A percentile compares a stretch with the other conserved stretches of the same genome.
Conservation (phyloP, 2,797 vertebrate species). For the Urocyon cinereoargenteus region DNA sequence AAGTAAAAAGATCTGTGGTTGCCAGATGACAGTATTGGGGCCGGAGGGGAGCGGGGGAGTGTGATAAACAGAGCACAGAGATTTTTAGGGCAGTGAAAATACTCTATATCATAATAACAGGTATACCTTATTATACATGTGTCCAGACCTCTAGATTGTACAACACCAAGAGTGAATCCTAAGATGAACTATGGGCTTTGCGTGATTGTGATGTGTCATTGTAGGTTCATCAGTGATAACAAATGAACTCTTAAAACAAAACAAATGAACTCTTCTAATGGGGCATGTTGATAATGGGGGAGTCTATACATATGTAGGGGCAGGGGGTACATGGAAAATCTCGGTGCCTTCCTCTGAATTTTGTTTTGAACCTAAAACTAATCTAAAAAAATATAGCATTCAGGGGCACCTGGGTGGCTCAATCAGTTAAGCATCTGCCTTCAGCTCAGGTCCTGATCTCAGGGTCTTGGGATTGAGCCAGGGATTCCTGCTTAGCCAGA, state of each 20-base stretch:
- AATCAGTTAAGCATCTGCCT: not conserved
- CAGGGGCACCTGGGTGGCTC: not conserved
- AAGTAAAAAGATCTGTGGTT: not conserved
- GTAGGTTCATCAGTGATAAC: not conserved
- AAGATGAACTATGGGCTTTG: not conserved
- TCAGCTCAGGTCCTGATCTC: not conserved
- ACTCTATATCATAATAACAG: not conserved
- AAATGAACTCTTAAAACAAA: not conserved
- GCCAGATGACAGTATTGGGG: not conserved
- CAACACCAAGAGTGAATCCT: not conserved
- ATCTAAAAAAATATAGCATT: not conserved
- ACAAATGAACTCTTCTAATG: not conserved
- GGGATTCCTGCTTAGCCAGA: not conserved
- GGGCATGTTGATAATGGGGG: not conserved
- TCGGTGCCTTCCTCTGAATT: not conserved
- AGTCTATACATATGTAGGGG: not conserved
- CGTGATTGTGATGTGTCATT: not conserved
- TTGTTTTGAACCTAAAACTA: not conserved
- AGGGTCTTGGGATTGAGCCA: not conserved
- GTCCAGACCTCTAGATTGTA: not conserved
- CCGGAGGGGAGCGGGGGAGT: not conserved
- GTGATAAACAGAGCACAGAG: not conserved
- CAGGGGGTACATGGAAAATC: not conserved
- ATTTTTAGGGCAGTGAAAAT: not conserved
- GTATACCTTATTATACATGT: not conserved